Evolutionary conservation across 2,888 invertebrate species (phyloP).

Genomic region (Gortyna flavago): DNA sequence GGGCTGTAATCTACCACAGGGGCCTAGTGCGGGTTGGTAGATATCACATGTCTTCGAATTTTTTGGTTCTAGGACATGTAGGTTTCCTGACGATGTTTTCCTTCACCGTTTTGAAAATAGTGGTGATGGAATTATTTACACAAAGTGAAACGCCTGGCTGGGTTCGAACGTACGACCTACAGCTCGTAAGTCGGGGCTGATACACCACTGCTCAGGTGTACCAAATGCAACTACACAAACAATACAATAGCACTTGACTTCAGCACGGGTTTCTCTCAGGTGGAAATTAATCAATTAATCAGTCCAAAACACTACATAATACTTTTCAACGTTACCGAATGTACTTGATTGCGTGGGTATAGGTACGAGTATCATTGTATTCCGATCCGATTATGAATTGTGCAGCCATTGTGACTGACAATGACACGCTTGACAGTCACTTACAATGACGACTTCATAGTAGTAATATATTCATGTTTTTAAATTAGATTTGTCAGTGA

Average conservation of each 20-base stretch:
- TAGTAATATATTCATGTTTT: constrained; percentile 62
- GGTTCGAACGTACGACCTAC: not conserved
- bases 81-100: too few species aligned
- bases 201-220: not conserved
- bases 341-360: constrained; percentile 70
- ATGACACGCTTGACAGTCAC: constrained; percentile 54
- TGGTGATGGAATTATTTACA: not conserved
- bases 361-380: constrained; percentile 73
- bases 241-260: constrained; percentile 25
- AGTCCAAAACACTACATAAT: constrained; percentile 45
- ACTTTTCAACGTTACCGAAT: constrained; percentile 38
- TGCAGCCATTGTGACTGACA: constrained; percentile 73
- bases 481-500: constrained; percentile 61
- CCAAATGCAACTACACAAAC: not conserved
- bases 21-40: too few species aligned
- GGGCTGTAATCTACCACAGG: not conserved
- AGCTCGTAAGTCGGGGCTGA: not conserved
- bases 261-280: not conserved
- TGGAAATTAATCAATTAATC: constrained; percentile 38
- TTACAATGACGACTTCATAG: constrained; percentile 69
- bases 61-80: not conserved
- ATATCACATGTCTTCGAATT: not conserved
- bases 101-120: not conserved
- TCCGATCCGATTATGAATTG: constrained; percentile 66
- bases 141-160: not conserved